Evolutionary conservation across 2,113 vertebrate species (phyloP).

Genomic region (Takifugu bimaculatus): DNA sequence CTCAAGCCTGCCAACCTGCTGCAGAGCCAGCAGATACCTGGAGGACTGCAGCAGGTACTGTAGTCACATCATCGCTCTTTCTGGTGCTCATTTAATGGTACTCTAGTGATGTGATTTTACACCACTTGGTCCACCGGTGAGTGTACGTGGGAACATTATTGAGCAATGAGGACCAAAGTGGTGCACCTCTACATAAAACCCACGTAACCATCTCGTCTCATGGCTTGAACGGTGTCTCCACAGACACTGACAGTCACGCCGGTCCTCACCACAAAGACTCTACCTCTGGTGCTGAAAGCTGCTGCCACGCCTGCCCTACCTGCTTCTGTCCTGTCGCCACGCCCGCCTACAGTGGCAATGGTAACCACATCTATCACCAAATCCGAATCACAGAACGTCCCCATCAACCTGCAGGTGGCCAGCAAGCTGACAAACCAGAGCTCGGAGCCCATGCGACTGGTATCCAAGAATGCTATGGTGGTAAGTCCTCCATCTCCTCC

Average conservation of each 20-base stretch:
- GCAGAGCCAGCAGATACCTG: conserved; percentile 59
- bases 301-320: conserved; percentile 84
- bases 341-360: conserved; percentile 93
- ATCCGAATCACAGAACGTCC: conserved; percentile 87
- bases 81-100: background rate
- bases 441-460: conserved; percentile 87
- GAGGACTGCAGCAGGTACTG: conserved; percentile 63
- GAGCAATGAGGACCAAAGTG: too few relatives aligned
- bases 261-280: conserved; percentile 95
- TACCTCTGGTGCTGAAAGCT: conserved; percentile 99
- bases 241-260: conserved; percentile 95
- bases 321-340: conserved; percentile 83
- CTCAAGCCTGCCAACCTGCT: conserved; percentile 46
- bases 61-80: background rate
- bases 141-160: too few relatives aligned
- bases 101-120: too few relatives aligned
- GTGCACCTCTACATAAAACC: too few relatives aligned
- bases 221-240: too few relatives aligned
- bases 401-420: conserved; percentile 95
- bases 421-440: conserved; percentile 88
- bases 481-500: conserved; percentile 76
- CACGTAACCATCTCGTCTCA: too few relatives aligned
- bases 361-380: conserved; percentile 94
- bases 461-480: conserved; percentile 95
- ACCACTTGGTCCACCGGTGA: too few relatives aligned